These are phyloP conservation scores for Sebastes aleutianus DNA, from an alignment of 2,797 vertebrate species.

Conservation along the genomic window DNA sequence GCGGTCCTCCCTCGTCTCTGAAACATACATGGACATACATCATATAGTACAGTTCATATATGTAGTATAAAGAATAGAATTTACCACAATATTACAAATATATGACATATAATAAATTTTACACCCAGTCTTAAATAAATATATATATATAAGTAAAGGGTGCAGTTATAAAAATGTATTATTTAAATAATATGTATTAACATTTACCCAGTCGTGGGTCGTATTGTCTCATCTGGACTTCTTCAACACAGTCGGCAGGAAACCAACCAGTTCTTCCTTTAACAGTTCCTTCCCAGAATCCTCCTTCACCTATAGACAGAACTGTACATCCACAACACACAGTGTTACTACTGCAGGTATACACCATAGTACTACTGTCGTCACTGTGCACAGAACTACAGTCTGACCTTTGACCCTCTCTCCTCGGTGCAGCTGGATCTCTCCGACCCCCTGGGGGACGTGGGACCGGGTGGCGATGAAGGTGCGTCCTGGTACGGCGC, in stretches of 20 bases:
- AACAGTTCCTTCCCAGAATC: conserved; percentile 96
- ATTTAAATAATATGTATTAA: not conserved
- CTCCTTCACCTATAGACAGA: conserved; percentile 96
- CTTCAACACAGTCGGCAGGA: conserved; percentile 97
- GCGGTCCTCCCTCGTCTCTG: conserved; percentile 96
- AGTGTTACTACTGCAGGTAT: not conserved
- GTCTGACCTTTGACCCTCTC: conserved; percentile 94
- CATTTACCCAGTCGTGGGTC: conserved; percentile 89
- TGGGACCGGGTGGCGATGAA: conserved; percentile 95
- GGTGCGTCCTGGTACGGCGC: conserved; percentile 93
- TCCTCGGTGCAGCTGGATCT: conserved; percentile 93
- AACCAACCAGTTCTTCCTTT: conserved; percentile 98
- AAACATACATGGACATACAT: conserved; percentile 14
- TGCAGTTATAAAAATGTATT: too few species aligned
- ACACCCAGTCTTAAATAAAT: not conserved
- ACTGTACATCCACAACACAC: conserved; percentile 73
- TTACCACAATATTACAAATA: too few species aligned
- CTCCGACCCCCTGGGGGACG: conserved; percentile 89
- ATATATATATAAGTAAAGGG: too few species aligned
- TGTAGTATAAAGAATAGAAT: too few species aligned
- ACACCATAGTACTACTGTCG: too few species aligned
- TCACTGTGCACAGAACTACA: not conserved
- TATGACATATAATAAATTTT: not conserved
- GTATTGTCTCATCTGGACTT: conserved; percentile 97
- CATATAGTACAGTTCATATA: not conserved